Evolutionary conservation across 2,888 invertebrate species (phyloP).

Genomic region (Cantharis rustica): DNA sequence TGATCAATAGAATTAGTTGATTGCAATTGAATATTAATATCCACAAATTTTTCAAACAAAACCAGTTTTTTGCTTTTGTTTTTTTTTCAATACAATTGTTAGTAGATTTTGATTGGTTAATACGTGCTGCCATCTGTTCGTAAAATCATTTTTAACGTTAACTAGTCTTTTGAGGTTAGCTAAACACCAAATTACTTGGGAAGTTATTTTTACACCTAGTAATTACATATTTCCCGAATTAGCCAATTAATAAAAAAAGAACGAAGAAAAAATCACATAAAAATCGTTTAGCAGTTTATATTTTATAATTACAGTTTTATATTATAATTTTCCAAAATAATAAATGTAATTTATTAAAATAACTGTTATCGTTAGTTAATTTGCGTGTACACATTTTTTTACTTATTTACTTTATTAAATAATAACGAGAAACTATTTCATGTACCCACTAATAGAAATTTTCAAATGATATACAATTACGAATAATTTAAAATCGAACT

Average conservation of each 20-base stretch:
- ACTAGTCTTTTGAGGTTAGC: background rate
- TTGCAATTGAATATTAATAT: too few relatives aligned
- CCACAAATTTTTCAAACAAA: too few relatives aligned
- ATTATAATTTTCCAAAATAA: background rate
- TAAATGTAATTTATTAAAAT: background rate
- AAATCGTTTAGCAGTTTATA: background rate
- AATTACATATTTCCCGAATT: background rate
- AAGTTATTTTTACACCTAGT: background rate
- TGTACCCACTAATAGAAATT: background rate
- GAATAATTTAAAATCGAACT: background rate
- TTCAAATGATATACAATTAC: background rate
- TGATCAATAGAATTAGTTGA: too few relatives aligned
- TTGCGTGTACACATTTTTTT: background rate
- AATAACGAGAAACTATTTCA: background rate
- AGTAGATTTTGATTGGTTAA: background rate
- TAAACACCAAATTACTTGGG: background rate
- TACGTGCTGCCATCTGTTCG: background rate
- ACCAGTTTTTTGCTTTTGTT: too few relatives aligned
- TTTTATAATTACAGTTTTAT: background rate
- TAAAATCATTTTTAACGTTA: background rate
- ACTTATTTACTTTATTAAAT: background rate
- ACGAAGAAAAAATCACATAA: background rate
- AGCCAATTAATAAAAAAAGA: background rate
- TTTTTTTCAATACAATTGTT: too few relatives aligned
- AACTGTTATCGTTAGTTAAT: background rate